A percentile compares a stretch with the other conserved stretches of the same genome.
Conservation (phyloP, 2,113 vertebrate species). For the Notothenia rossii region DNA sequence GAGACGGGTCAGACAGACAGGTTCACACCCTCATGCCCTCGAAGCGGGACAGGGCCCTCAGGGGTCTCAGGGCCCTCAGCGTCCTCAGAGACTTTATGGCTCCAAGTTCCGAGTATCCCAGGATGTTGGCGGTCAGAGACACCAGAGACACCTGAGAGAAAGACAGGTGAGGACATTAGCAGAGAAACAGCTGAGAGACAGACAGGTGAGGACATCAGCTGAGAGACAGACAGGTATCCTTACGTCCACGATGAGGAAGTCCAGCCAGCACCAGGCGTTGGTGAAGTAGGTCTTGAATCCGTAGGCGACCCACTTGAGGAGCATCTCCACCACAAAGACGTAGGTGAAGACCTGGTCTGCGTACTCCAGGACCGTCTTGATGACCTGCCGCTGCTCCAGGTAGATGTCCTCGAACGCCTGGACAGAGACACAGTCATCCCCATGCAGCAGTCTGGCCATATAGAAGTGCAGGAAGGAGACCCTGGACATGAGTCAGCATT, state of each 20-base stretch:
- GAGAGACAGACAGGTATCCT: constrained; percentile 44
- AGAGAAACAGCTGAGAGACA: constrained; percentile 72
- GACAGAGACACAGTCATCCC: background rate
- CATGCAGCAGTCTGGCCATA: too few species aligned
- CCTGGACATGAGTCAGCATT: too few species aligned
- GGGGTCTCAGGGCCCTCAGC: constrained; percentile 90
- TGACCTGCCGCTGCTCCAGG: constrained; percentile 87
- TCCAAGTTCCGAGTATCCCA: constrained; percentile 95
- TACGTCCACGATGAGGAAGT: constrained; percentile 96
- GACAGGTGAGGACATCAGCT: constrained; percentile 72
- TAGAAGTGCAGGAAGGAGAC: too few species aligned
- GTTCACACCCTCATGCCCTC: constrained; percentile 94
- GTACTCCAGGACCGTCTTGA: constrained; percentile 91
- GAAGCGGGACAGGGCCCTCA: constrained; percentile 94
- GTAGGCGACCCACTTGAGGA: constrained; percentile 96
- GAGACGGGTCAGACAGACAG: constrained; percentile 3
- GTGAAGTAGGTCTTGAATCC: constrained; percentile 97
- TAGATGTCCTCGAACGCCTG: constrained; percentile 98
- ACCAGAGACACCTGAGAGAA: constrained; percentile 91
- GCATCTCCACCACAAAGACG: constrained; percentile 94
- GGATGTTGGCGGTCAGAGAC: constrained; percentile 92
- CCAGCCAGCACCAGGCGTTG: constrained; percentile 97
- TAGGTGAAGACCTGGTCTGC: constrained; percentile 96
- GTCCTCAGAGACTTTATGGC: constrained; percentile 96
- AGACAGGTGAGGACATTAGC: constrained; percentile 29